phyloP scores from a whole-genome alignment of 1,140 invertebrate genomes.

The Drosophila ananassae region DNA sequence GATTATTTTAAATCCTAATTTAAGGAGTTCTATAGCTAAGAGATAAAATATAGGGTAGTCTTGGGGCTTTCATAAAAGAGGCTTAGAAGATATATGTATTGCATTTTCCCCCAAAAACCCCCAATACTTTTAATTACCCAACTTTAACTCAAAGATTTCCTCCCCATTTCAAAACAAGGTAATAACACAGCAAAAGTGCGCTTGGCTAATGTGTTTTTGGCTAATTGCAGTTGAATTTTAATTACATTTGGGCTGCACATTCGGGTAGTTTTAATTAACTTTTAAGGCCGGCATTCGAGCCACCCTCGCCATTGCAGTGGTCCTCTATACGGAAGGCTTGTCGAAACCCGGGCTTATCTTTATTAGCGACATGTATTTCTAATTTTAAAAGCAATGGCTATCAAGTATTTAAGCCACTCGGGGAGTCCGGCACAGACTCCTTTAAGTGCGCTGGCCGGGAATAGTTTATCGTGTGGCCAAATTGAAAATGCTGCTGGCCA shows the following conservation, averaged over 20 bases:
- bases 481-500: constrained; percentile 41
- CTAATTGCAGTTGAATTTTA: constrained; percentile 59
- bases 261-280: constrained; percentile 61
- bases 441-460: constrained; percentile 2
- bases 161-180: constrained; percentile 1
- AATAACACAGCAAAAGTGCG: constrained; percentile 4
- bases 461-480: constrained; percentile 22
- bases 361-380: constrained; percentile 67
- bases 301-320: constrained; percentile 12
- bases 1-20: neutral
- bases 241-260: constrained; percentile 44
- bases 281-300: constrained; percentile 18
- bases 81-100: neutral
- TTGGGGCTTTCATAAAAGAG: neutral
- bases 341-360: constrained; percentile 47
- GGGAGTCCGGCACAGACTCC: neutral
- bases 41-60: too few species aligned
- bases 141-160: constrained; percentile 4
- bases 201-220: constrained; percentile 21
- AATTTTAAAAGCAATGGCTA: constrained; percentile 55
- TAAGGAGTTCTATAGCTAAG: too few species aligned
- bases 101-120: neutral
- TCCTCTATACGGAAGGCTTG: constrained; percentile 5
- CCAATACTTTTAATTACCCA: constrained; percentile 8
- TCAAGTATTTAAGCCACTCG: constrained; percentile 48